Evolutionary conservation across 92 coral and sea anemone genomes (phyloP).

Genomic region (Pocillopora meandrina): DNA sequence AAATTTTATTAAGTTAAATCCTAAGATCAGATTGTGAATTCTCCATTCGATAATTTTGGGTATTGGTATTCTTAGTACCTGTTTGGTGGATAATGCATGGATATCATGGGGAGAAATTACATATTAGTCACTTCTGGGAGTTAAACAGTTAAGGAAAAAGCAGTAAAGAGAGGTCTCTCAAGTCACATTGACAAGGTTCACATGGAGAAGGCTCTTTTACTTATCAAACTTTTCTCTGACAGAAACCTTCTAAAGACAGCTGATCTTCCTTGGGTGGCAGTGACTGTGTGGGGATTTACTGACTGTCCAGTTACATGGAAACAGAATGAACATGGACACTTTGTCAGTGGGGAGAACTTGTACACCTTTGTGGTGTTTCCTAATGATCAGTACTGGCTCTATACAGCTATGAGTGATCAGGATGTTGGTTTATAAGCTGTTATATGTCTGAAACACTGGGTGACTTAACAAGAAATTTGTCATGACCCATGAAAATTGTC

Average conservation of each 20-base stretch:
- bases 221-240: neutral
- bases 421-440: constrained; percentile 68
- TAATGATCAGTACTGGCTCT: constrained; percentile 78
- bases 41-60: too few relatives aligned
- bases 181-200: too few relatives aligned
- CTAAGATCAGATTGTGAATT: too few relatives aligned
- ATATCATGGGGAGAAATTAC: too few relatives aligned
- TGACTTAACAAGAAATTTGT: too few relatives aligned
- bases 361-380: constrained; percentile 89
- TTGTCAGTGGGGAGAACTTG: constrained; percentile 81
- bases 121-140: too few relatives aligned
- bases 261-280: constrained; percentile 72
- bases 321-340: constrained; percentile 84
- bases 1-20: too few relatives aligned
- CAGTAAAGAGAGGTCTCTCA: too few relatives aligned
- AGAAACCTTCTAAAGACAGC: constrained; percentile 20
- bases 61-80: too few relatives aligned
- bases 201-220: neutral
- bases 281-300: constrained; percentile 97
- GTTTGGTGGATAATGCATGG: too few relatives aligned
- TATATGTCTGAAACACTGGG: neutral
- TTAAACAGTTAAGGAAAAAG: too few relatives aligned
- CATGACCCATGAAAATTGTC: too few relatives aligned
- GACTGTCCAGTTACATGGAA: constrained; percentile 91
- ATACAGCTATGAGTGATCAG: constrained; percentile 75